Evolutionary conservation across 2,797 vertebrate species (phyloP).

Genomic region (Hirundo rustica): DNA sequence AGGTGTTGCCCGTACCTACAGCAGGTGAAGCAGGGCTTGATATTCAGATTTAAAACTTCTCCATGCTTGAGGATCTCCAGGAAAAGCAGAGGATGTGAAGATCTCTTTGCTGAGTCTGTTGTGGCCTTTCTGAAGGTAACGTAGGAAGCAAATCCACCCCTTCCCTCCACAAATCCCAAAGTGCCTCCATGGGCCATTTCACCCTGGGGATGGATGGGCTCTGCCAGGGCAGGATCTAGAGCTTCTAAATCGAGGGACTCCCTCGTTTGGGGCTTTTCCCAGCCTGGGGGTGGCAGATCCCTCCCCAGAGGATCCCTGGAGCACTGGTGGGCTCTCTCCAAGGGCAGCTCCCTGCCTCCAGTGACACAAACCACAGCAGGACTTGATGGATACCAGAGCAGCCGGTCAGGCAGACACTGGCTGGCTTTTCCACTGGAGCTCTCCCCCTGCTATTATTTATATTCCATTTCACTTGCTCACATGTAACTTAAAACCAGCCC

Average conservation of each 20-base stretch:
- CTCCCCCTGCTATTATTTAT: conserved; percentile 57
- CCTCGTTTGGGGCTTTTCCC: not conserved
- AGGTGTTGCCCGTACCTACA: not conserved
- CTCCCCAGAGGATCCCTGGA: rapidly evolving
- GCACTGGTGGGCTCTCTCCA: not conserved
- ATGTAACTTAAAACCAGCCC: conserved; percentile 69
- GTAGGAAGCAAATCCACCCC: not conserved
- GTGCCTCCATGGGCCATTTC: rapidly evolving
- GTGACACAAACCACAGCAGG: conserved; percentile 24
- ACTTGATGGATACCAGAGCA: conserved; percentile 58
- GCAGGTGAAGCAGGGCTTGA: not conserved
- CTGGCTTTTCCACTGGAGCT: conserved; percentile 48
- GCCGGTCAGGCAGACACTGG: conserved; percentile 41
- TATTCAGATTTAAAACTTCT: too few relatives aligned
- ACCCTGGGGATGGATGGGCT: rapidly evolving
- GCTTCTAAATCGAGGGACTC: not conserved
- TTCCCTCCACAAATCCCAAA: not conserved
- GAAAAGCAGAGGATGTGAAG: not conserved
- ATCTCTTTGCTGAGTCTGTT: not conserved
- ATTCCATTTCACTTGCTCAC: conserved; percentile 62
- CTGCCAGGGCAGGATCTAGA: not conserved
- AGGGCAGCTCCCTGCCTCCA: not conserved
- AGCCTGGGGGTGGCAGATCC: rapidly evolving
- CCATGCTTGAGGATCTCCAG: not conserved
- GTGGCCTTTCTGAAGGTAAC: not conserved